These are phyloP conservation scores for Cladorhizidae sp. DNA, from an alignment of 37 sponge, comb jelly and placozoan genomes.

Conservation along the genomic window DNA sequence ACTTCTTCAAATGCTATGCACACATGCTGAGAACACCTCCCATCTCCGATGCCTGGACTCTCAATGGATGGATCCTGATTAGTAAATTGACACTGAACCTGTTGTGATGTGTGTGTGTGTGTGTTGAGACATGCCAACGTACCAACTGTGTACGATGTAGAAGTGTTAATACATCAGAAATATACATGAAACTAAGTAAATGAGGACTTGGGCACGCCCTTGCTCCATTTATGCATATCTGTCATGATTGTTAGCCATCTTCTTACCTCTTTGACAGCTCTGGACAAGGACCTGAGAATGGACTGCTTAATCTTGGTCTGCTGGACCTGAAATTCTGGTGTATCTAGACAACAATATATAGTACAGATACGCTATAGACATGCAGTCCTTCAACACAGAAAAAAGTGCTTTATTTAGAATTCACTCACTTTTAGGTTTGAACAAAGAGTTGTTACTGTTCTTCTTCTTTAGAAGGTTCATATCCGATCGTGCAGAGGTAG, in stretches of 20 bases:
- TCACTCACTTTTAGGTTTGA: constrained; percentile 5
- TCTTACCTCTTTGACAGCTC: constrained; percentile 76
- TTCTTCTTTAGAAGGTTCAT: constrained; percentile 16
- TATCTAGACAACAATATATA: constrained; percentile 34
- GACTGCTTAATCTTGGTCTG: constrained; percentile 30
- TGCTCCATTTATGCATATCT: no score
- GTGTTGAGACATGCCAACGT: no score
- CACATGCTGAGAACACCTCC: constrained; percentile 58
- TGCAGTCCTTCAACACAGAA: no score
- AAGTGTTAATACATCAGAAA: no score
- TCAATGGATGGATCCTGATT: constrained; percentile 11
- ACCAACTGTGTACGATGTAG: no score
- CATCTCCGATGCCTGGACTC: constrained; percentile 49
- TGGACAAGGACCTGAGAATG: constrained; percentile 48
- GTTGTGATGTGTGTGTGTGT: background rate
- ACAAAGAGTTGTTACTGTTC: background rate
- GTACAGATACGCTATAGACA: background rate
- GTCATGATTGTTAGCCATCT: no score
- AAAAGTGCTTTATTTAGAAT: background rate
- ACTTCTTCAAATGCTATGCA: constrained; percentile 75
- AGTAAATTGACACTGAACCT: constrained; percentile 60
- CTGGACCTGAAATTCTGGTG: constrained; percentile 31
- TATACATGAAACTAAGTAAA: no score
- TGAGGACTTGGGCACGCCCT: no score
- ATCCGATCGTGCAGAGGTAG: no score